Percentiles rank a stretch among this genome's conserved stretches.
phyloP scores from a whole-genome alignment of 2,113 vertebrate genomes.

The Prionailurus viverrinus region DNA sequence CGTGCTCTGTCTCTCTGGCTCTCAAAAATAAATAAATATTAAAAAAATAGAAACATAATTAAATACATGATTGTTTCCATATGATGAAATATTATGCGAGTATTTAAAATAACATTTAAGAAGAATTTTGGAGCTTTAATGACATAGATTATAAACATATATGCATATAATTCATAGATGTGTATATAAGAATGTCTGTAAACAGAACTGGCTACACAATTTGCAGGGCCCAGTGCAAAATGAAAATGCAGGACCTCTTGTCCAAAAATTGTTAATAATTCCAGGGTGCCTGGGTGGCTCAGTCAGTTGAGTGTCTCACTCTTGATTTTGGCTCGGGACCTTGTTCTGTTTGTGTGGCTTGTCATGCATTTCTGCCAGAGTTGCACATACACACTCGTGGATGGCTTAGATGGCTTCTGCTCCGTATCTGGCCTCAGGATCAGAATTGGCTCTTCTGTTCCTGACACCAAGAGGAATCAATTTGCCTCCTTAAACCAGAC shows the following conservation, averaged over 20 bases:
- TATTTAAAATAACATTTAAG: background rate
- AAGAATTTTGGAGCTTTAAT: conserved; percentile 13
- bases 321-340: no score
- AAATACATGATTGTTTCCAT: background rate
- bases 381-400: no score
- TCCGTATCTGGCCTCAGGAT: no score
- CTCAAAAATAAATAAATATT: no score
- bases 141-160: background rate
- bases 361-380: no score
- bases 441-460: no score
- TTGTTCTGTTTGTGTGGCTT: no score
- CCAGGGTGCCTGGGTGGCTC: background rate
- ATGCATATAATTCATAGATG: background rate
- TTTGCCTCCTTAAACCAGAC: no score
- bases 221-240: background rate
- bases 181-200: background rate
- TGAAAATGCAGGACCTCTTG: background rate
- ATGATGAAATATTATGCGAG: background rate
- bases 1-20: no score
- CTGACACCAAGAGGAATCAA: no score
- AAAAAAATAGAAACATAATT: background rate
- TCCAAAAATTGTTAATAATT: conserved; percentile 29
- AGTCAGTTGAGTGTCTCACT: no score
- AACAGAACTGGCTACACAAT: background rate
- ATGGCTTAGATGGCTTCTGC: no score